Conservation (phyloP, 2,797 vertebrate genomes). For the Hyperoplus immaculatus region DNA sequence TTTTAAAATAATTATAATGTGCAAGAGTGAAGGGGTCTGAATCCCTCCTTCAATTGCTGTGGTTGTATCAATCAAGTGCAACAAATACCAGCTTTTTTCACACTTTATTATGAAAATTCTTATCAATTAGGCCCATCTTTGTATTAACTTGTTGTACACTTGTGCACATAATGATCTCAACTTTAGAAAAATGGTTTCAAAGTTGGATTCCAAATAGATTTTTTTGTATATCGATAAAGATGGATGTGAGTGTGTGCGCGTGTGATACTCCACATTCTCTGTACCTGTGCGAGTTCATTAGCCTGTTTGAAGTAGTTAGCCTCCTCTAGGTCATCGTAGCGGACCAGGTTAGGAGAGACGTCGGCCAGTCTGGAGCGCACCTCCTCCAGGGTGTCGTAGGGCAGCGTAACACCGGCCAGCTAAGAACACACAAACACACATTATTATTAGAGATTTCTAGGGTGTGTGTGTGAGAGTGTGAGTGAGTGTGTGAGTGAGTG, state of each 20-base stretch:
- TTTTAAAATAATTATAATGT: no score
- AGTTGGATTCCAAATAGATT: neutral
- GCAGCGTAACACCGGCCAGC: conserved; percentile 92
- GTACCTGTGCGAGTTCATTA: conserved; percentile 91
- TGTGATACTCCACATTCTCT: no score
- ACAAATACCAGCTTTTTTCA: no score
- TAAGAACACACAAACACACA: conserved; percentile 52
- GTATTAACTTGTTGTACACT: no score
- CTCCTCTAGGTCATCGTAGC: conserved; percentile 94
- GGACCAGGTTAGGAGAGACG: conserved; percentile 94
- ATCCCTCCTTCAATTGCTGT: no score
- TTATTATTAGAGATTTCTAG: neutral
- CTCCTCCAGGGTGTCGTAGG: conserved; percentile 92
- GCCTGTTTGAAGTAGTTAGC: conserved; percentile 98
- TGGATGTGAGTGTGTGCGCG: neutral
- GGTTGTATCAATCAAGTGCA: no score
- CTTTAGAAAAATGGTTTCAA: neutral
- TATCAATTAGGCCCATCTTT: no score
- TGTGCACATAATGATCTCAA: neutral
- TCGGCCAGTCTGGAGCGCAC: conserved; percentile 91
- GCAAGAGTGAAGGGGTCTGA: no score
- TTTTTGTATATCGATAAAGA: neutral
- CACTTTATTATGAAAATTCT: no score
- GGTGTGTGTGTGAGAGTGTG: neutral
- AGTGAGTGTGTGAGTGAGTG: fast-evolving